Percentiles rank a stretch among this genome's conserved stretches.
Evolutionary conservation across 2,888 invertebrate species (phyloP).

Genomic region (Uropetala carovei): DNA sequence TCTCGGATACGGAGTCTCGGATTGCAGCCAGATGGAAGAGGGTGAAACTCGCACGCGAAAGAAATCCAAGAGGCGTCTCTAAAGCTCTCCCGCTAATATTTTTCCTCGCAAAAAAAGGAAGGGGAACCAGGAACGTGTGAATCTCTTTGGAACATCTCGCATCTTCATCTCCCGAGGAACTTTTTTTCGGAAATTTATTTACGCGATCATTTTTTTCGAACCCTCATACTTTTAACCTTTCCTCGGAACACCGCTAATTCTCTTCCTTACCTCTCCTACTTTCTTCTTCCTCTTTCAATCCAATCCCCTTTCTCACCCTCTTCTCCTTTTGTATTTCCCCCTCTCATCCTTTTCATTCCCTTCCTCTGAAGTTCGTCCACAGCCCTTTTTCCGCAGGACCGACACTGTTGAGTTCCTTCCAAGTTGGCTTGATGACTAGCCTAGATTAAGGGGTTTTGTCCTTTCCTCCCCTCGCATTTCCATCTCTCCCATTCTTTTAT

Average conservation of each 20-base stretch:
- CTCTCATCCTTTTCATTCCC: not conserved
- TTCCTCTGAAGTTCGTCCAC: not conserved
- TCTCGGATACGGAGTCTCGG: not conserved
- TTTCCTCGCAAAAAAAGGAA: not conserved
- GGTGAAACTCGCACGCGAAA: not conserved
- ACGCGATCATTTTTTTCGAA: too few species aligned
- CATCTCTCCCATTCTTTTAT: not conserved
- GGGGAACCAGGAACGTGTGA: not conserved
- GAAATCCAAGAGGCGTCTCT: not conserved
- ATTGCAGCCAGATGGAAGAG: not conserved
- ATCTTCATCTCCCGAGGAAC: not conserved
- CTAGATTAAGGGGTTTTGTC: not conserved
- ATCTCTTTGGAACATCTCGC: not conserved
- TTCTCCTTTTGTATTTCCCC: not conserved
- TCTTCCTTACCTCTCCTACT: not conserved
- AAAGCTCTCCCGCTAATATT: not conserved
- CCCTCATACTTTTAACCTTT: not conserved
- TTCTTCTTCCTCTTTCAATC: not conserved
- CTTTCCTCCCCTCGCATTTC: not conserved
- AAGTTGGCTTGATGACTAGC: conserved; percentile 19
- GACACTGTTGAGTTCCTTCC: conserved; percentile 19
- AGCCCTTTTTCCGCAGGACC: not conserved
- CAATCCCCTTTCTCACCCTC: not conserved
- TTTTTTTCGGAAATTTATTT: not conserved
- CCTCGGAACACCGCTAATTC: not conserved